Evolutionary conservation across 2,888 invertebrate species (phyloP).

Genomic region (Cheilosia scutellata): DNA sequence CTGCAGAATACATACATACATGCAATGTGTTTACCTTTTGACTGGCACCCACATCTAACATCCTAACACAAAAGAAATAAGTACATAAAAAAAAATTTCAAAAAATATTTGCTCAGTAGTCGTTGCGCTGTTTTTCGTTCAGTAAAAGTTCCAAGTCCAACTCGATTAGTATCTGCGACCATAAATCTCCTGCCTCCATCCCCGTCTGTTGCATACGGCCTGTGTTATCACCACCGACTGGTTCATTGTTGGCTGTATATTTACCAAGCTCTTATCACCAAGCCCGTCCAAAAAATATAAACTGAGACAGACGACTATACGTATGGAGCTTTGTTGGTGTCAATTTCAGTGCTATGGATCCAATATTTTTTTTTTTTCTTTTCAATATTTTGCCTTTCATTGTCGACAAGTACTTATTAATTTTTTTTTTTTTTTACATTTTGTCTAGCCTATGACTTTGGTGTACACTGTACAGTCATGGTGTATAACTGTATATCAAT

Average conservation of each 20-base stretch:
- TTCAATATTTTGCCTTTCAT: constrained; percentile 21
- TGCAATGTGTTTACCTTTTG: constrained; percentile 28
- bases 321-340: constrained; percentile 13
- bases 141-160: constrained; percentile 55
- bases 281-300: constrained; percentile 13
- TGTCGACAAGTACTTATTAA: not conserved
- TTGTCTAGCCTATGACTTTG: constrained; percentile 62
- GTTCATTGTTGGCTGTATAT: constrained; percentile 8
- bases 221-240: constrained; percentile 26
- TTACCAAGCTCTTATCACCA: constrained; percentile 46
- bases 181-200: constrained; percentile 36
- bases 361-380: constrained; percentile 15
- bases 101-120: constrained; percentile 11
- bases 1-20: not conserved
- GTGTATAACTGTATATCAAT: constrained; percentile 26
- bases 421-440: constrained; percentile 37
- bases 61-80: constrained; percentile 3
- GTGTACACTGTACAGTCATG: not conserved
- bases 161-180: constrained; percentile 50
- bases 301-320: too few relatives aligned
- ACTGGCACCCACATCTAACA: not conserved
- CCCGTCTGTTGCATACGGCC: constrained; percentile 2
- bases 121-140: constrained; percentile 28
- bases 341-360: constrained; percentile 13
- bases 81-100: not conserved